These are phyloP conservation scores for Cataglyphis rosenhaueri DNA, from an alignment of 2,888 invertebrate species.

Conservation along the genomic window DNA sequence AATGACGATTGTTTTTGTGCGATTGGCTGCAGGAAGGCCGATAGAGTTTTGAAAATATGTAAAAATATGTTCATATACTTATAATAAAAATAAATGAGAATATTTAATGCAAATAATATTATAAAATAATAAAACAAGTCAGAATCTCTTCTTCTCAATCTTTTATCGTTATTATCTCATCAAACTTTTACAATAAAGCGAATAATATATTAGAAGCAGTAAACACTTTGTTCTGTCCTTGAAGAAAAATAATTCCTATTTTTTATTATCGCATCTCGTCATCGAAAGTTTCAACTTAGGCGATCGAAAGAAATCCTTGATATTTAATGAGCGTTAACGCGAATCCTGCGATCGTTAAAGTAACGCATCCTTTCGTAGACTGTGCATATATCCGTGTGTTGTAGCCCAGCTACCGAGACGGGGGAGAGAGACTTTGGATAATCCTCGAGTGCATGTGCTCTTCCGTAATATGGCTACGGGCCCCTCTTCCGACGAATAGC, in stretches of 20 bases:
- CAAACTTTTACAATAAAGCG: background rate
- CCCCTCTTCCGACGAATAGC: slow-evolving; percentile 66
- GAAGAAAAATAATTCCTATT: slow-evolving; percentile 5
- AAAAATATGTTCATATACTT: background rate
- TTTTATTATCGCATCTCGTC: slow-evolving; percentile 24
- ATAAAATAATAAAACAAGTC: background rate
- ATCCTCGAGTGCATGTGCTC: slow-evolving; percentile 76
- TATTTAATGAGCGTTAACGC: slow-evolving; percentile 47
- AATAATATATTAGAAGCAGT: background rate
- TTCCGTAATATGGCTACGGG: slow-evolving; percentile 74
- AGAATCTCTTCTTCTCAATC: background rate
- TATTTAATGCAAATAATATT: background rate
- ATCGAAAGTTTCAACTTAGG: slow-evolving; percentile 18
- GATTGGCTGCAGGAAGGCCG: background rate
- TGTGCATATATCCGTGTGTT: slow-evolving; percentile 45
- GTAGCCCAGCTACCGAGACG: slow-evolving; percentile 63
- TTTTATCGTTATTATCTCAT: background rate
- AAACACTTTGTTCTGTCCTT: background rate
- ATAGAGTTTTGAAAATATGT: background rate
- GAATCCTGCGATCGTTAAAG: slow-evolving; percentile 63
- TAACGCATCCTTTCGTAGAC: slow-evolving; percentile 46
- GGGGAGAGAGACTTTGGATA: slow-evolving; percentile 74
- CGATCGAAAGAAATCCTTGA: slow-evolving; percentile 46
- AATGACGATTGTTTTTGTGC: slow-evolving; percentile 46
- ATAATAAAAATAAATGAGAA: background rate